Evolutionary conservation across 2,797 vertebrate genomes (phyloP), one percentile per base, ranked within the genome.

Genomic region (Australoheros facetus): DNA sequence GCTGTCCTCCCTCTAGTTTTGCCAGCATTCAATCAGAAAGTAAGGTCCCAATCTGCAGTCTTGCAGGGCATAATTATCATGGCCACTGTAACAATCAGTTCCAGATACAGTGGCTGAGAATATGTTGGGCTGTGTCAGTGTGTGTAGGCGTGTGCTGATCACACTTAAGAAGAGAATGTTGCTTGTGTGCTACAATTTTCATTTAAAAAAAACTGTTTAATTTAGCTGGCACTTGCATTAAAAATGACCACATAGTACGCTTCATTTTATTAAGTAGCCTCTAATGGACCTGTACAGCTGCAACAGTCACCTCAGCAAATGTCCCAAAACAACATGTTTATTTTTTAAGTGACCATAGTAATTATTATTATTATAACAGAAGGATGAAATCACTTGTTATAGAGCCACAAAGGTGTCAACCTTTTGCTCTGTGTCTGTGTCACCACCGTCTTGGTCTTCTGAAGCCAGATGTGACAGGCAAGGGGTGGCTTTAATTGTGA

Each of bases 1-100:
- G 42, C 59, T 86, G 78, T 85, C 82, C 77, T 89, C 84, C 85
- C 78, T 81, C 62, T 81, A 74, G 86, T 87, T 82, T 78, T 85
- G 73, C 87, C 83, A 87, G 83, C 82, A 79, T 88, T 86, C 82
- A 79, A 64, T 82, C 78, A 82, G 26, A 83, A 37, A 71, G 51
- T 60, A 74, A 82, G 76, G 70, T 81, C 80, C 78, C 83, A 78
- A 75, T 87, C 85, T 87, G 57, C 83, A 81, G 58, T 85, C 72
- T 79, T 66, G 78, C 75, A 71, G 85, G 71, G 60, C 73, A 32
- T 76, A 82, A 83, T 88, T 79, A 87, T 34, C 73, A 56, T 9
- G 39, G 71, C 64, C 58, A 70, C 62, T 71, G 69, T 75, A 78
- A 84, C 71, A 80, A 82, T 89, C 56, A 60, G 57, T 21, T 80